These are phyloP conservation scores for Musca vetustissima DNA, from an alignment of 1,140 invertebrate species.

Conservation along the genomic window DNA sequence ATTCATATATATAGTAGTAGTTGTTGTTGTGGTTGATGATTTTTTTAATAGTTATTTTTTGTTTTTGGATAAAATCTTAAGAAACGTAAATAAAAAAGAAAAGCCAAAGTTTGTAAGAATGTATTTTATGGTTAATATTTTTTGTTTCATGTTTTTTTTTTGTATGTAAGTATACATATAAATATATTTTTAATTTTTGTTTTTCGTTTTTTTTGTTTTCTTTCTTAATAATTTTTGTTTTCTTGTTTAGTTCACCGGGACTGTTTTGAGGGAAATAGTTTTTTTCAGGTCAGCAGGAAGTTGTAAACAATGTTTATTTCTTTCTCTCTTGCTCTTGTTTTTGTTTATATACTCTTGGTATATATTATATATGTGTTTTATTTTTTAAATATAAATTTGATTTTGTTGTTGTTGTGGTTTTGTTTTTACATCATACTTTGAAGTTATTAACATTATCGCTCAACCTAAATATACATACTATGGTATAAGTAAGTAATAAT, in stretches of 20 bases:
- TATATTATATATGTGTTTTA: background rate
- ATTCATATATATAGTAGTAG: background rate
- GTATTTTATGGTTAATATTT: slow-evolving; percentile 1
- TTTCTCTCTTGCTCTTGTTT: background rate
- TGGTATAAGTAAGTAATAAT: background rate
- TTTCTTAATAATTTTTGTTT: too few species aligned
- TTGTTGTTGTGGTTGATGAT: too few species aligned
- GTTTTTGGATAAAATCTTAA: slow-evolving; percentile 2
- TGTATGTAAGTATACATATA: too few species aligned
- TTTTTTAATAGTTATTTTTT: too few species aligned
- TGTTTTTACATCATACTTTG: slow-evolving; percentile 21
- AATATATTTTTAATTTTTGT: too few species aligned
- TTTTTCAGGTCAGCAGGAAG: too few species aligned
- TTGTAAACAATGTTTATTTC: background rate
- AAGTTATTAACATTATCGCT: slow-evolving; percentile 16
- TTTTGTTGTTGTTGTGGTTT: background rate
- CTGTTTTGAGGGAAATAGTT: too few species aligned
- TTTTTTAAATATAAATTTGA: slow-evolving; percentile 9
- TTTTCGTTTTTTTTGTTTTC: too few species aligned
- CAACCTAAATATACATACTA: slow-evolving; percentile 9
- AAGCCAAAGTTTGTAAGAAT: slow-evolving; percentile 7
- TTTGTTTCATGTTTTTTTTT: too few species aligned
- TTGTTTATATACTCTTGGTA: background rate
- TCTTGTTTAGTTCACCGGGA: too few species aligned
- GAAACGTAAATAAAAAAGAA: background rate